These are phyloP conservation scores for Sinocyclocheilus anshuiensis DNA, from an alignment of 2,113 vertebrate genomes.

Conservation along the genomic window DNA sequence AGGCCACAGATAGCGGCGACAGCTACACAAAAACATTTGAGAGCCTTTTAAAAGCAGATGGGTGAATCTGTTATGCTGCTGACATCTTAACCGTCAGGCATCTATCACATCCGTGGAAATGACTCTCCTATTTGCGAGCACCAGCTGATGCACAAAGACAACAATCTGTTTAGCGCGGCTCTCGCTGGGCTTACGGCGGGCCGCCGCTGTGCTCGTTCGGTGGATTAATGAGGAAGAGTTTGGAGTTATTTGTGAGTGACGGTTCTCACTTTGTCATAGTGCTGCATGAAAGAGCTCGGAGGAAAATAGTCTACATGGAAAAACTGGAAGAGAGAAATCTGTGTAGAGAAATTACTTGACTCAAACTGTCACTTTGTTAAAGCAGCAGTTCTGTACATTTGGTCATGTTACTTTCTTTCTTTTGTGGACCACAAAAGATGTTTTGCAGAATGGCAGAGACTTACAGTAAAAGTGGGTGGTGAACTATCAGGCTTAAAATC, in stretches of 20 bases:
- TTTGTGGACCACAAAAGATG: background rate
- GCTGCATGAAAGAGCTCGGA: background rate
- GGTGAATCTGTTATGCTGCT: slow-evolving; percentile 39
- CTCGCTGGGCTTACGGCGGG: background rate
- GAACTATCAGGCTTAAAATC: too few relatives aligned
- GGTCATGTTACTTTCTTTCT: background rate
- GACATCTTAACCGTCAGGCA: slow-evolving; percentile 49
- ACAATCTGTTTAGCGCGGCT: slow-evolving; percentile 49
- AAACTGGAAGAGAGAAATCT: background rate
- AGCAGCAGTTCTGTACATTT: background rate
- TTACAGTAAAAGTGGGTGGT: background rate
- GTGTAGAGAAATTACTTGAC: slow-evolving; percentile 1
- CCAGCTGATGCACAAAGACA: slow-evolving; percentile 47
- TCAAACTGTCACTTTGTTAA: background rate
- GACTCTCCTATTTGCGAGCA: slow-evolving; percentile 33
- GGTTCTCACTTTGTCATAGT: slow-evolving; percentile 30
- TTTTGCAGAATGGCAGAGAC: background rate
- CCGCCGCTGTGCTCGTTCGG: slow-evolving; percentile 39
- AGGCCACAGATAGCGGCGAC: slow-evolving; percentile 18
- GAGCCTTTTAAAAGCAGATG: slow-evolving; percentile 21
- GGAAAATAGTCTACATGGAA: slow-evolving; percentile 37
- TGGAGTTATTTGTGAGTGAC: slow-evolving; percentile 28
- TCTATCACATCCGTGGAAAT: slow-evolving; percentile 50
- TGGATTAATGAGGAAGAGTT: slow-evolving; percentile 36
- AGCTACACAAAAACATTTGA: slow-evolving; percentile 29